Evolutionary conservation across 2,113 vertebrate genomes (phyloP), one percentile per base, ranked within the genome.

Genomic region (Rhombomys opimus): DNA sequence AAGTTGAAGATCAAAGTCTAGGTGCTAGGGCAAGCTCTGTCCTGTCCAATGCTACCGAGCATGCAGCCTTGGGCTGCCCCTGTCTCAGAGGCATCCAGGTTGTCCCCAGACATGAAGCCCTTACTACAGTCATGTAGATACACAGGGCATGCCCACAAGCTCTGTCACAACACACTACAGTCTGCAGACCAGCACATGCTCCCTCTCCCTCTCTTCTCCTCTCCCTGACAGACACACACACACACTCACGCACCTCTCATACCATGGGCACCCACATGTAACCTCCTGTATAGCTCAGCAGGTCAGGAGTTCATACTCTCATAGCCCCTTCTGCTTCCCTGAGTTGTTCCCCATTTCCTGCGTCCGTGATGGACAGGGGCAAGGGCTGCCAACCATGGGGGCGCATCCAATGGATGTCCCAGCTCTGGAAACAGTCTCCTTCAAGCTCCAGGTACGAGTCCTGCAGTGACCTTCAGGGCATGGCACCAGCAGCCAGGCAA

Each of bases 261-360:
- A 35, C 65, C 9, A 0, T 18, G 27, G 59, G 80, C 50, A 17
- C 78, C 54, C 73, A 7, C 8, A 0, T 7, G 65, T 67, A n/a
- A n/a, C n/a, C 72, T 57, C n/a, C 67, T 3, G 2, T 88, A 72
- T 41, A 76, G 52, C 72, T 73, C 2, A 6, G 38, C 6, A 13
- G 75, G 46, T 13, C 76, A 2, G 13, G 10, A 32, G 67, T 46
- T 61, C 76, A 22, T 23, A 18, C 10, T 75, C 67, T 68, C 0
- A 0, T 52, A 41, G 86, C 91, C 13, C 22, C 59, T 50, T 65
- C 95, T 80, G 77, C 89, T 89, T 97, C 95, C 96, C 97, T 97
- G 97, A 97, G 97, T 78, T 89, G n/a, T 17, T 32, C 85, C 93
- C 65, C 75, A 52, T 77, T 41, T 46, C 77, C 87, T 92, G 76